Evolutionary conservation across 2,888 invertebrate species (phyloP).

Genomic region (Theodoxus fluviatilis): DNA sequence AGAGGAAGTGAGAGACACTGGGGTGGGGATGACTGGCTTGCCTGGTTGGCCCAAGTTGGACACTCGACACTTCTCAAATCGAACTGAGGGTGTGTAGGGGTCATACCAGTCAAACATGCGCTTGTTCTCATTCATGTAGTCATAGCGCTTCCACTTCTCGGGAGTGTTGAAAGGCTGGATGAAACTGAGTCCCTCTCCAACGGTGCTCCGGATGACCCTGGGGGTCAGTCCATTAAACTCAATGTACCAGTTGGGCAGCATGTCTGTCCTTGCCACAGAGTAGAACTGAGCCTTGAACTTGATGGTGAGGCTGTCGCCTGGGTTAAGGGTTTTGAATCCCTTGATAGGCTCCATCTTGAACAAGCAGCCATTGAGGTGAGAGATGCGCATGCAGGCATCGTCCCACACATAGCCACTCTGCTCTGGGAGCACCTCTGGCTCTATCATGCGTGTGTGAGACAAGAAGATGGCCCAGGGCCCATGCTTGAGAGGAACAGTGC

Average conservation of each 20-base stretch:
- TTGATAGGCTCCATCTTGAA: conserved; percentile 48
- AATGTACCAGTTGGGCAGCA: conserved; percentile 57
- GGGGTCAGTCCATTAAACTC: conserved; percentile 42
- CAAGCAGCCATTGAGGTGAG: conserved; percentile 52
- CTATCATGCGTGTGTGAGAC: conserved; percentile 55
- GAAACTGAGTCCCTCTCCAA: conserved; percentile 47
- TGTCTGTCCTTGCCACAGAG: conserved; percentile 50
- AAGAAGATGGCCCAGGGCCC: conserved; percentile 53
- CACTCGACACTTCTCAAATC: conserved; percentile 40
- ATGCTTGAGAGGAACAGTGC: too few relatives aligned
- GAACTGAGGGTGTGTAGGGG: conserved; percentile 45
- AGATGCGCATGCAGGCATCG: conserved; percentile 42
- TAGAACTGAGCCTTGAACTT: conserved; percentile 50
- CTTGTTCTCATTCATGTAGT: conserved; percentile 43
- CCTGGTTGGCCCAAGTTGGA: conserved; percentile 20
- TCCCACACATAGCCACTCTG: conserved; percentile 36
- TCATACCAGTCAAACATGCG: conserved; percentile 43
- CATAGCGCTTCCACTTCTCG: conserved; percentile 53
- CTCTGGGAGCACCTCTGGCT: conserved; percentile 44
- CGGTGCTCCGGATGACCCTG: conserved; percentile 46
- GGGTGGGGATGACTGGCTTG: conserved; percentile 46
- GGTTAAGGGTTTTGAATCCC: conserved; percentile 42
- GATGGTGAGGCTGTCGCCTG: conserved; percentile 42
- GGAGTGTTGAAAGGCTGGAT: conserved; percentile 50
- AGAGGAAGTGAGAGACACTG: conserved; percentile 32